These are phyloP conservation scores for Zophobas atratus DNA, from an alignment of 1,140 invertebrate genomes.

Conservation along the genomic window DNA sequence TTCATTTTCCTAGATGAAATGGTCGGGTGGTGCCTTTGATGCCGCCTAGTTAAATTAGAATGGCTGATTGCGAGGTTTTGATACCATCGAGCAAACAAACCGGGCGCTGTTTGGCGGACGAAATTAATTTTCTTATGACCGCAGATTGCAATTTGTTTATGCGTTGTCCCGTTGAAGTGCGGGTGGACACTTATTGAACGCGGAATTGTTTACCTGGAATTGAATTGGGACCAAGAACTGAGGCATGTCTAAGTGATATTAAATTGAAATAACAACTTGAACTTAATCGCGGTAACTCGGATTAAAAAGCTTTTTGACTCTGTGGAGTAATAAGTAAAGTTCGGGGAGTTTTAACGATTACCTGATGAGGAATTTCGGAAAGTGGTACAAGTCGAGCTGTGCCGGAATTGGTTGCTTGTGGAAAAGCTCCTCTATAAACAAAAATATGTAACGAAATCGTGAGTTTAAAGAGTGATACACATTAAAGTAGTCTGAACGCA, in stretches of 20 bases:
- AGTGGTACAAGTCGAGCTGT: not conserved
- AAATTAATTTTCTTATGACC: constrained; percentile 23
- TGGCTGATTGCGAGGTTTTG: constrained; percentile 48
- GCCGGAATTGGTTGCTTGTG: no score
- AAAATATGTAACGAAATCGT: no score
- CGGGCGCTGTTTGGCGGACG: constrained; percentile 1
- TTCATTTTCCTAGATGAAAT: constrained; percentile 45
- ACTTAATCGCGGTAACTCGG: constrained; percentile 38
- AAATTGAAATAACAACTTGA: constrained; percentile 40
- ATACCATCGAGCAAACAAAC: constrained; percentile 35
- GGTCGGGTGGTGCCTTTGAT: constrained; percentile 40
- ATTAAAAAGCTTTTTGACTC: constrained; percentile 41
- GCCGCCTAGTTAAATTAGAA: constrained; percentile 48
- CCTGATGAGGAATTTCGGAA: constrained; percentile 21
- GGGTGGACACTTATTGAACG: no score
- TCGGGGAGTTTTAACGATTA: constrained; percentile 20
- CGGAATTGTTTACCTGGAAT: constrained; percentile 18
- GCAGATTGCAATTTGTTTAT: constrained; percentile 21
- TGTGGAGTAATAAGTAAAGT: constrained; percentile 23
- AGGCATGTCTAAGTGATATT: constrained; percentile 40
- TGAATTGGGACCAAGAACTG: constrained; percentile 3
- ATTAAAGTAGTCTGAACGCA: no score
- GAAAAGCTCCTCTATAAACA: no score
- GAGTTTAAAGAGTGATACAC: no score
- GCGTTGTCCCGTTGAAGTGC: not conserved